Conservation (phyloP, 2,888 invertebrate genomes). For the Pyrrhosoma nymphula region DNA sequence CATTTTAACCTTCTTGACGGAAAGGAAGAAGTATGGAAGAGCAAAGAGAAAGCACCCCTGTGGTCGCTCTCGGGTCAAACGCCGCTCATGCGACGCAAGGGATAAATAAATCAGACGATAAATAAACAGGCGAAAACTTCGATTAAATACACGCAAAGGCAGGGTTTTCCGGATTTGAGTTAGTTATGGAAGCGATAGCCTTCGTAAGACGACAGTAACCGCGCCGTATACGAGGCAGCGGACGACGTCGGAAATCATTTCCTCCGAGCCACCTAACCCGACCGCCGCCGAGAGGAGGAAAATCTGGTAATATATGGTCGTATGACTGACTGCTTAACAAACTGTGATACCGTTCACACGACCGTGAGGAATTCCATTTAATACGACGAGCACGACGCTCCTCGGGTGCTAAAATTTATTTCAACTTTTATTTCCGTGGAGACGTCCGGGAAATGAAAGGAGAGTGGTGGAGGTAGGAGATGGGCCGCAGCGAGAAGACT, state of each 20-base stretch:
- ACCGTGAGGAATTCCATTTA: slow-evolving; percentile 42
- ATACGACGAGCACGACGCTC: not conserved
- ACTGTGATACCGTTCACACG: slow-evolving; percentile 58
- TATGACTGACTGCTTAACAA: slow-evolving; percentile 52
- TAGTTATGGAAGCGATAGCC: slow-evolving; percentile 61
- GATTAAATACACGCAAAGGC: slow-evolving; percentile 37
- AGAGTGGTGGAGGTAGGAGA: not conserved
- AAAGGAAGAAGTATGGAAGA: no score
- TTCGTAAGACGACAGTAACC: slow-evolving; percentile 62
- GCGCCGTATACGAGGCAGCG: slow-evolving; percentile 50
- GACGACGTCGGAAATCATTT: slow-evolving; percentile 36
- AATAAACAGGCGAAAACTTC: slow-evolving; percentile 57
- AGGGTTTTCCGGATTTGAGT: slow-evolving; percentile 45
- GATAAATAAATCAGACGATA: slow-evolving; percentile 39
- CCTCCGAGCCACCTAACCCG: not conserved
- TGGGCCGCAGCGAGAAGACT: not conserved
- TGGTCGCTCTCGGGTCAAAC: no score
- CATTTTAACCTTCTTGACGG: no score
- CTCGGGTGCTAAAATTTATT: not conserved
- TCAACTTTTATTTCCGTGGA: not conserved
- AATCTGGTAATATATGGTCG: slow-evolving; percentile 62
- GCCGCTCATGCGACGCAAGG: no score
- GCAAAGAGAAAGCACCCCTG: no score
- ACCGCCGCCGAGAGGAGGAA: not conserved
- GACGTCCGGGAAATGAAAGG: not conserved